These are phyloP conservation scores for Hoplias malabaricus DNA, from an alignment of 2,113 vertebrate genomes.

Conservation along the genomic window DNA sequence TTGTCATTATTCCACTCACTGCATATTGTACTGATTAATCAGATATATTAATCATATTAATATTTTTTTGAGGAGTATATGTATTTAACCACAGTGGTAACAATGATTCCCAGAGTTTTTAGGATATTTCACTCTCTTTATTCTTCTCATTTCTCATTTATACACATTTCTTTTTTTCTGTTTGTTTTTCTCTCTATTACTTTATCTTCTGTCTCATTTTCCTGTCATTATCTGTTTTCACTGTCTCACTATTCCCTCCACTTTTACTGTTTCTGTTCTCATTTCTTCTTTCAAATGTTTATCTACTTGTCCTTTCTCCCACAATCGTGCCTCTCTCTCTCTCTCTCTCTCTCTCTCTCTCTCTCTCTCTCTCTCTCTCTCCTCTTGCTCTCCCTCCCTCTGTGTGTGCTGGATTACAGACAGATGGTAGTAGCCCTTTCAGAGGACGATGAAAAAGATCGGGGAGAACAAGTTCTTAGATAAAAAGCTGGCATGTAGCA, in stretches of 20 bases:
- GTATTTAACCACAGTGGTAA: no score
- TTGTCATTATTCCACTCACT: no score
- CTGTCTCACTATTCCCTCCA: background rate
- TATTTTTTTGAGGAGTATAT: no score
- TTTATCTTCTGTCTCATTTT: no score
- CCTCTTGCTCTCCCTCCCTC: background rate
- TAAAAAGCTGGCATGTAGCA: background rate
- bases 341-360: background rate
- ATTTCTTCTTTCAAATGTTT: background rate
- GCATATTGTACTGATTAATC: no score
- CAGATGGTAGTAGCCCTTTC: background rate
- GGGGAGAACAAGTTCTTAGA: background rate
- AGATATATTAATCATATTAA: no score
- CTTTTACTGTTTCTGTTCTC: background rate
- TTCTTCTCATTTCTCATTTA: no score
- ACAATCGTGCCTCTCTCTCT: background rate
- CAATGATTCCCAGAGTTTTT: no score
- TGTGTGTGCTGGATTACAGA: background rate
- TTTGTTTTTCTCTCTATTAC: no score
- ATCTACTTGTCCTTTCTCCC: background rate
- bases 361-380: background rate
- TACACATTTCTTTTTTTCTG: no score
- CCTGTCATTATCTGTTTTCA: no score
- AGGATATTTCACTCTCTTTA: no score
- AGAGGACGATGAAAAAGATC: background rate